A percentile compares a stretch with the other conserved stretches of the same genome.
Evolutionary conservation across 35 echinoderm and acorn worm species (phyloP).

Genomic region (Ophioderma brevispina): DNA sequence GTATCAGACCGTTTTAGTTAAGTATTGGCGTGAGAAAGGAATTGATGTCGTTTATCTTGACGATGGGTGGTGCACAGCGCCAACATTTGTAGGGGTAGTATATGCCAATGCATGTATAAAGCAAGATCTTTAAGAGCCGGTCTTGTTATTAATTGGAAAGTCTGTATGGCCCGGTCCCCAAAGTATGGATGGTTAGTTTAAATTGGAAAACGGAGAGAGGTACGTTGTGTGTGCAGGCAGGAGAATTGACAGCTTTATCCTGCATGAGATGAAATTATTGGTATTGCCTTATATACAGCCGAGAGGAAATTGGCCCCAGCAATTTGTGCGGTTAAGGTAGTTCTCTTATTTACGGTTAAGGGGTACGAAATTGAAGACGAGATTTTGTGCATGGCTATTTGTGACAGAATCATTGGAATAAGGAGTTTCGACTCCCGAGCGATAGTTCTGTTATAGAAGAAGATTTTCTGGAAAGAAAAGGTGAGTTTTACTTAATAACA

Average conservation of each 20-base stretch:
- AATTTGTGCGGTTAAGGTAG: not conserved
- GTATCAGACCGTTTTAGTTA: too few species aligned
- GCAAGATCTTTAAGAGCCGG: not conserved
- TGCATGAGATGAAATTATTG: not conserved
- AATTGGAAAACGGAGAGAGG: not conserved
- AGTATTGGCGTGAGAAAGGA: too few species aligned
- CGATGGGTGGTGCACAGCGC: constrained; percentile 2
- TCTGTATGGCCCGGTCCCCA: not conserved
- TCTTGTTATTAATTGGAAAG: not conserved
- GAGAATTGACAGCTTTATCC: not conserved
- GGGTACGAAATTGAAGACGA: constrained; percentile 6
- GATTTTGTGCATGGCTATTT: not conserved
- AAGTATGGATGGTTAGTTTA: not conserved
- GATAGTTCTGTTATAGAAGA: not conserved
- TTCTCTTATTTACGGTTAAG: not conserved
- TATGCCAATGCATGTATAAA: not conserved
- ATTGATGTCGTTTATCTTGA: too few species aligned
- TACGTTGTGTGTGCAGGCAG: not conserved
- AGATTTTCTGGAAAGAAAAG: not conserved
- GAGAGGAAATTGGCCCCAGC: not conserved
- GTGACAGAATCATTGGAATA: not conserved
- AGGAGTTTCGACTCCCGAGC: not conserved
- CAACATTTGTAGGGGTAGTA: not conserved
- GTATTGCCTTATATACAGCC: not conserved
- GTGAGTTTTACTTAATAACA: not conserved